Conservation (phyloP, 2,888 invertebrate genomes). For the Cecidostiba fungosa region DNA sequence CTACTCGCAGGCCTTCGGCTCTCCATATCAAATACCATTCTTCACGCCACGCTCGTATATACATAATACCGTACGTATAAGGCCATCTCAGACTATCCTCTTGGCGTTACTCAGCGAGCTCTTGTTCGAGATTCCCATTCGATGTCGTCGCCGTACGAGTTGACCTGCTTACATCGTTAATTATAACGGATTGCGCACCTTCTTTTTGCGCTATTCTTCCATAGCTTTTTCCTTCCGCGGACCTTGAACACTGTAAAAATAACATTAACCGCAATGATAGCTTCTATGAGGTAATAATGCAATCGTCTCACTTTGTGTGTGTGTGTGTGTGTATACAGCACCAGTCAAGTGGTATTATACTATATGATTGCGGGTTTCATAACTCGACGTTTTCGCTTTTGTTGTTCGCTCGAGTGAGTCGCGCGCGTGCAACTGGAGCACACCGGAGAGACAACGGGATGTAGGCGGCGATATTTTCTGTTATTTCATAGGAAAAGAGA, state of each 20-base stretch:
- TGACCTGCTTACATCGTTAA: constrained; percentile 56
- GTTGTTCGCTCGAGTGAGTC: constrained; percentile 27
- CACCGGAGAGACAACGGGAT: neutral
- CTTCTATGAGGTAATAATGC: constrained; percentile 44
- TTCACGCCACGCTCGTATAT: no score
- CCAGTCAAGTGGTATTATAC: neutral
- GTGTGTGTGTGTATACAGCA: neutral
- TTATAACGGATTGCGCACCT: constrained; percentile 37
- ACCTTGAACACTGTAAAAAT: constrained; percentile 37
- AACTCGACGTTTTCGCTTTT: constrained; percentile 44
- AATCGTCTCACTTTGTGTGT: neutral
- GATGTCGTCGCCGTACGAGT: constrained; percentile 1
- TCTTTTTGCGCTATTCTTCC: neutral
- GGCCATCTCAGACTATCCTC: neutral
- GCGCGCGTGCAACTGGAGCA: constrained; percentile 41
- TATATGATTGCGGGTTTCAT: constrained; percentile 18
- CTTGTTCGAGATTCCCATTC: neutral
- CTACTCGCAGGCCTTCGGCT: neutral
- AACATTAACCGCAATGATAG: neutral
- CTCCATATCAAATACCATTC: neutral
- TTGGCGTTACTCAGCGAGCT: neutral
- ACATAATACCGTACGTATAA: neutral
- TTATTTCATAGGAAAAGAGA: neutral
- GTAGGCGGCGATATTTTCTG: constrained; percentile 1
- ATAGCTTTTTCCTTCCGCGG: constrained; percentile 33